Evolutionary conservation across 2,888 invertebrate genomes (phyloP), one percentile per base, ranked within the genome.

Genomic region (Leptogaster cylindrica): DNA sequence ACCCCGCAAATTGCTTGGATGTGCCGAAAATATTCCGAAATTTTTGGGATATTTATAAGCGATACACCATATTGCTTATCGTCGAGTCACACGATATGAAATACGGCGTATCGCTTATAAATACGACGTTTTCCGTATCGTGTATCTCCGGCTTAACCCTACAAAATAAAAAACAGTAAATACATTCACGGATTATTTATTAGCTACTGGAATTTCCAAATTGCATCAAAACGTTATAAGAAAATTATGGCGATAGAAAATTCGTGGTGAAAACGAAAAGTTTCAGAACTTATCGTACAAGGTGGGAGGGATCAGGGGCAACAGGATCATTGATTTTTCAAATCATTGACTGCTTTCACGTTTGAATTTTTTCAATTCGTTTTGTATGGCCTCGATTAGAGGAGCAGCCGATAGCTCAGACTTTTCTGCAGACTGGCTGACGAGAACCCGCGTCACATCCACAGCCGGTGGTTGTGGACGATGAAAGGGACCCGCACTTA

Each of bases 311-410:
- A 10, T 14, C 18, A 41, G n/a, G 36, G 36, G 48, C 8, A 23
- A 46, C 10, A 6, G n/a, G 8, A n/a, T 20, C 6, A 5, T 46
- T 6, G 44, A 16, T 10, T 10, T 27, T 46, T 66, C 28, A 18
- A 5, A 3, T 58, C 36, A 68, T 20, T 68, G 68, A 27, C 64
- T 52, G 46, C 52, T 70, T 48, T 78, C 76, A 14, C 76, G 73
- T 68, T 79, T 79, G 68, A 80, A 81, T 72, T 76, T 79, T 73
- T 77, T 77, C 64, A 81, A 68, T 68, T 94, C 93, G 70, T 86
- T 88, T 79, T 91, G 92, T 76, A 94, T 93, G 71, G 93, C 92
- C 46, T 89, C 88, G 73, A 94, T 93, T 23, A 93, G 84, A 0
- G 93, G 92, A 10, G 92, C 86, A 0, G 93, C 92, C 0, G 93